Evolutionary conservation across 2,888 invertebrate genomes (phyloP).

Genomic region (Eristalis arbustorum): DNA sequence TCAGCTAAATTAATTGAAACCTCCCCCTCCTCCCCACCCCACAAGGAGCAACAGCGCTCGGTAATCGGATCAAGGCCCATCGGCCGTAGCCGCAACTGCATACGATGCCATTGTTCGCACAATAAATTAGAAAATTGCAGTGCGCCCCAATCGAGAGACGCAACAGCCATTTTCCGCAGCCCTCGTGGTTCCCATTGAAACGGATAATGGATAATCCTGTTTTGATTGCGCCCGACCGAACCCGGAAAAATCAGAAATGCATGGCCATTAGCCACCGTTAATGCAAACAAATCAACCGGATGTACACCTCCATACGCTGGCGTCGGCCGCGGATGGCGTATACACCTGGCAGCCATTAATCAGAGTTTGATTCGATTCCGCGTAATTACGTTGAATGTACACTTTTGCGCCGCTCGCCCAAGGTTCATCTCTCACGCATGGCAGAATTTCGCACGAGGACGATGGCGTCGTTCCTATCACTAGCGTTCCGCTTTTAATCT

Average conservation of each 20-base stretch:
- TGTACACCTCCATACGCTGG: neutral
- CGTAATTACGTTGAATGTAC: neutral
- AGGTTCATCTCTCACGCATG: neutral
- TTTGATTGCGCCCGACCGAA: neutral
- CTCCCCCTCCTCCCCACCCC: too few species aligned
- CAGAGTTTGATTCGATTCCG: neutral
- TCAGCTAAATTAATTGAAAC: neutral
- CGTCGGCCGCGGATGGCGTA: neutral
- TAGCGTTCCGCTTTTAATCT: conserved; percentile 10
- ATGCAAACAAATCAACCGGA: neutral
- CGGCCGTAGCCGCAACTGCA: neutral
- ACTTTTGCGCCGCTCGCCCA: neutral
- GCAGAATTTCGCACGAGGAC: neutral
- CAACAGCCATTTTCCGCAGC: neutral
- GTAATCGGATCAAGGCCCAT: neutral
- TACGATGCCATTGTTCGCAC: neutral
- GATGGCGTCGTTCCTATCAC: neutral
- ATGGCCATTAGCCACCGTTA: neutral
- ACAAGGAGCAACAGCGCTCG: neutral
- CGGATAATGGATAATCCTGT: neutral
- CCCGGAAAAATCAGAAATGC: neutral
- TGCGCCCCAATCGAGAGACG: neutral
- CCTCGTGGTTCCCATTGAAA: neutral
- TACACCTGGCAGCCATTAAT: neutral
- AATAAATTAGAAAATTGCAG: neutral